These are phyloP conservation scores for Pterocles gutturalis DNA, from an alignment of 2,113 vertebrate genomes.

Conservation along the genomic window DNA sequence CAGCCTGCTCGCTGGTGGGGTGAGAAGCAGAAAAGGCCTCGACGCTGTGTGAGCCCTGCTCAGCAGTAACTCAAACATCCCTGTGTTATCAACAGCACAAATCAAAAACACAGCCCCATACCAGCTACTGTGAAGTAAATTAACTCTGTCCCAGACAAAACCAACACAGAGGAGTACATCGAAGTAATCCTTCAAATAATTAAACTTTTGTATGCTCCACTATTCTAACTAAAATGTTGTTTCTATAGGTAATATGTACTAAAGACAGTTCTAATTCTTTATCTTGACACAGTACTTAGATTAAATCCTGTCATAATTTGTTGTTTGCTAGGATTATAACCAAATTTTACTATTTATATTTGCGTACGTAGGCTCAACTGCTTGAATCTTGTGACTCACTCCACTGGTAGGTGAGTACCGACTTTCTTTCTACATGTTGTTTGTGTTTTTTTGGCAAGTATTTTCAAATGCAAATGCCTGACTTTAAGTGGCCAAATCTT, in stretches of 20 bases:
- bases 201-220: background rate
- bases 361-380: background rate
- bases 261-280: background rate
- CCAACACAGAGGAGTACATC: no score
- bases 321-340: constrained; percentile 11
- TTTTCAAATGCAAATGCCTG: background rate
- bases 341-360: background rate
- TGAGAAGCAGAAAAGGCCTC: no score
- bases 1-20: no score
- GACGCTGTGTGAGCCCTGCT: no score
- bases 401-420: background rate
- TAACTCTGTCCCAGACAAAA: no score
- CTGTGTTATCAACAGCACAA: no score
- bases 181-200: background rate
- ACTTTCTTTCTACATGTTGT: background rate
- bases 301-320: background rate
- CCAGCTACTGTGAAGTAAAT: no score
- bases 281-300: background rate
- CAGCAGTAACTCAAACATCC: no score
- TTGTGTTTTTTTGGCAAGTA: background rate
- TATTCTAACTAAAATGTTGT: background rate
- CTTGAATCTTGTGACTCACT: background rate
- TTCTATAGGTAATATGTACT: background rate
- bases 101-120: no score
- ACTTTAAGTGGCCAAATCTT: background rate